Evolutionary conservation across 2,888 invertebrate species (phyloP).

Genomic region (Monochamus alternatus): DNA sequence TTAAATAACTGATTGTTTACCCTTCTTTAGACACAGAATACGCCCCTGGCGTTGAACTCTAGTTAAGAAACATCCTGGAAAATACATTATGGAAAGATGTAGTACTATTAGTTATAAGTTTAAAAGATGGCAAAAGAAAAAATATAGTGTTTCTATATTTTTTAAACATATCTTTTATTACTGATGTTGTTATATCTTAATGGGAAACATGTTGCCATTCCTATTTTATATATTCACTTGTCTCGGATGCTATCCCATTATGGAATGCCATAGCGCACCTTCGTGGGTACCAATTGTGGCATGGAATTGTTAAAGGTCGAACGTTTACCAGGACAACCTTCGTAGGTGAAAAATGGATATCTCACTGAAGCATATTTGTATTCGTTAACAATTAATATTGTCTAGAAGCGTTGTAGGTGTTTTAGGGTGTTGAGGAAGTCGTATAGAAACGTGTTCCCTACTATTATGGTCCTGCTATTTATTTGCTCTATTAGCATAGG

Average conservation of each 20-base stretch:
- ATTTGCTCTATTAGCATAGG: not conserved
- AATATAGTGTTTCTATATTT: no score
- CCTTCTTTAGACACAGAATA: no score
- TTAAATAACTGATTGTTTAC: no score
- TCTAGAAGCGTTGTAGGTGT: conserved; percentile 8
- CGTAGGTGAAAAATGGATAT: conserved; percentile 17
- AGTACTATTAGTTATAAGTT: no score
- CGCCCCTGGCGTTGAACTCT: no score
- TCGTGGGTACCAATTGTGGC: conserved; percentile 14
- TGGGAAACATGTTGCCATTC: no score
- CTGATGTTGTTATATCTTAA: no score
- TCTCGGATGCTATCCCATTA: conserved; percentile 1
- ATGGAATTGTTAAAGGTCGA: conserved; percentile 25
- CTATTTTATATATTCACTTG: conserved; percentile 9
- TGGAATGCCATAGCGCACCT: conserved; percentile 29
- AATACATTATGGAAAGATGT: no score
- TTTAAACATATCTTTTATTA: no score
- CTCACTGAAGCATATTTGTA: conserved; percentile 3
- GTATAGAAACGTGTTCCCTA: not conserved
- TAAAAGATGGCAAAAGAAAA: no score
- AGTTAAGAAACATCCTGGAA: no score
- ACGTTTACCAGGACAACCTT: conserved; percentile 28
- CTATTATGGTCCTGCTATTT: not conserved
- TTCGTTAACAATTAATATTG: not conserved
- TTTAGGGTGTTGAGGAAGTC: conserved; percentile 18